These are phyloP conservation scores for Coreoperca whiteheadi DNA, from an alignment of 2,113 vertebrate species.

Conservation along the genomic window DNA sequence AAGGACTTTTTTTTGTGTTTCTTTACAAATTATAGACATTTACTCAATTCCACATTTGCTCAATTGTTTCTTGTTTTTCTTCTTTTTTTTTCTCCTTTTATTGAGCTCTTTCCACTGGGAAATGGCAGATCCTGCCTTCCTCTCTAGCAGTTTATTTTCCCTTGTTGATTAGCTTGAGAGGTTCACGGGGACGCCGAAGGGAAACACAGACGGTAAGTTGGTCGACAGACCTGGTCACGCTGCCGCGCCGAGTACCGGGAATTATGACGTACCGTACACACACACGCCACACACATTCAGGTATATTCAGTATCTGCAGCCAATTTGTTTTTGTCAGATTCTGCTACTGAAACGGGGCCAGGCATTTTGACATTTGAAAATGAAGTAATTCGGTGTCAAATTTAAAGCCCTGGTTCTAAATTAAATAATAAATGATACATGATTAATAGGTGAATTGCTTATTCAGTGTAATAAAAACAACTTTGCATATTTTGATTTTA, in stretches of 20 bases:
- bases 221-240: constrained; percentile 51
- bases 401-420: background rate
- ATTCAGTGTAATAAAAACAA: background rate
- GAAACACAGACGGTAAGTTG: background rate
- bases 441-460: background rate
- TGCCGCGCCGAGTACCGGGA: constrained; percentile 76
- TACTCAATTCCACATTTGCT: background rate
- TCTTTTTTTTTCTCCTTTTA: background rate
- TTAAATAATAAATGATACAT: background rate
- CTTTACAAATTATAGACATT: constrained; percentile 44
- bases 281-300: constrained; percentile 54
- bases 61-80: background rate
- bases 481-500: background rate
- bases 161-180: constrained; percentile 81
- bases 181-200: constrained; percentile 56
- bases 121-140: constrained; percentile 30
- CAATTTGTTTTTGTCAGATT: background rate
- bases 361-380: background rate
- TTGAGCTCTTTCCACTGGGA: constrained; percentile 8
- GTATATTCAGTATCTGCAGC: constrained; percentile 17
- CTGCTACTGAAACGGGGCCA: background rate
- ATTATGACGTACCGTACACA: constrained; percentile 85
- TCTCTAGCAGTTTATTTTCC: constrained; percentile 84
- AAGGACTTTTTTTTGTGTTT: constrained; percentile 4
- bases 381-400: background rate